Conservation (phyloP, 2,797 vertebrate species). For the Scleropages formosus region DNA sequence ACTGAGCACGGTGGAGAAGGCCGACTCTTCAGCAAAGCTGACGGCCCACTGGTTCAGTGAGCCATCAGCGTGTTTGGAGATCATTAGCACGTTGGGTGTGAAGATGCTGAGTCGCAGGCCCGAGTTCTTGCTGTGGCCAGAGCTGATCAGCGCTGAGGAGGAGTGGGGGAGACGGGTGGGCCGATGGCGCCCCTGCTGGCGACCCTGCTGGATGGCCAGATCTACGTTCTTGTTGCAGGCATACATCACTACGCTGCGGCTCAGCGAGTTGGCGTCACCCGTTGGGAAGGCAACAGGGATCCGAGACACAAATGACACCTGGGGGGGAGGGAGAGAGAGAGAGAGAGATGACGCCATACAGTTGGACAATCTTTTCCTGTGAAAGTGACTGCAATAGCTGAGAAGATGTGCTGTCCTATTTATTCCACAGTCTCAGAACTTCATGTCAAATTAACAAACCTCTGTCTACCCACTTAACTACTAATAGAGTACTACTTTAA, state of each 20-base stretch:
- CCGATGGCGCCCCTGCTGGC: conserved; percentile 88
- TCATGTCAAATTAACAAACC: too few relatives aligned
- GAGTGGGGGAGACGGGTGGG: conserved; percentile 77
- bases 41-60: conserved; percentile 97
- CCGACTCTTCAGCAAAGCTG: conserved; percentile 94
- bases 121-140: conserved; percentile 78
- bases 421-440: too few relatives aligned
- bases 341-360: conserved; percentile 28
- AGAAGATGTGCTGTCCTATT: too few relatives aligned
- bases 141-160: conserved; percentile 85
- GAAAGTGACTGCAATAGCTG: not conserved
- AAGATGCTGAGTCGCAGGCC: conserved; percentile 93
- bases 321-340: conserved; percentile 29
- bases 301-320: conserved; percentile 97
- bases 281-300: conserved; percentile 96
- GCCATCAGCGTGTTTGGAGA: conserved; percentile 94
- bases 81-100: conserved; percentile 96
- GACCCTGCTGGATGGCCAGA: conserved; percentile 90
- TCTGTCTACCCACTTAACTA: too few relatives aligned
- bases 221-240: conserved; percentile 97
- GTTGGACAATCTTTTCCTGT: not conserved
- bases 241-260: conserved; percentile 96
- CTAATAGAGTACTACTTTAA: too few relatives aligned
- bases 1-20: conserved; percentile 94
- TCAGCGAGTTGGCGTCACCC: conserved; percentile 93